Conservation (phyloP, 1,140 invertebrate genomes). For the Drosophila lacertosa region DNA sequence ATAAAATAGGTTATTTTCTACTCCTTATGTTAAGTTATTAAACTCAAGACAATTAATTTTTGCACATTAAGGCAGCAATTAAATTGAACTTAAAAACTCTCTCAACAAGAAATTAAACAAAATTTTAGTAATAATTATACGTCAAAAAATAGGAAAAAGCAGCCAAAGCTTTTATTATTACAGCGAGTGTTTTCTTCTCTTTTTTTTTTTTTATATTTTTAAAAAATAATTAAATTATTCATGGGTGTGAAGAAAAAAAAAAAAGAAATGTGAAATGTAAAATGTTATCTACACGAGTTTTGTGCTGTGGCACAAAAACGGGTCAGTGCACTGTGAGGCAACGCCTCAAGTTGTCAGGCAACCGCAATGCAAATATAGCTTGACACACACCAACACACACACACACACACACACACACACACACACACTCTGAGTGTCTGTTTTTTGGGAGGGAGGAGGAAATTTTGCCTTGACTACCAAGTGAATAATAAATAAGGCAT, state of each 20-base stretch:
- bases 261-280: conserved; percentile 2
- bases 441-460: background rate
- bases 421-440: conserved; percentile 19
- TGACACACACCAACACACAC: conserved; percentile 23
- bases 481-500: conserved; percentile 80
- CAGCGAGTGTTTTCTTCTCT: background rate
- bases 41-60: no score
- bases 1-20: no score
- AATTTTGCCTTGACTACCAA: conserved; percentile 35
- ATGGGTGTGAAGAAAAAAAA: background rate
- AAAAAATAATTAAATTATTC: conserved; percentile 44
- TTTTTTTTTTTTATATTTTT: background rate
- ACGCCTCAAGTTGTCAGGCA: conserved; percentile 61
- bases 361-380: conserved; percentile 49
- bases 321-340: conserved; percentile 68
- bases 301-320: conserved; percentile 50
- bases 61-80: no score
- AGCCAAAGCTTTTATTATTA: background rate
- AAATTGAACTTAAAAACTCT: no score
- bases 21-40: no score
- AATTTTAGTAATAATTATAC: background rate
- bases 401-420: conserved; percentile 12
- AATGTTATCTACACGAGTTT: conserved; percentile 31
- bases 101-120: background rate
- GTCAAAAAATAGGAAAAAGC: background rate